A percentile compares a stretch with the other conserved stretches of the same genome.
Evolutionary conservation across 2,113 vertebrate species (phyloP).

Genomic region (Dicrurus megarhynchus): DNA sequence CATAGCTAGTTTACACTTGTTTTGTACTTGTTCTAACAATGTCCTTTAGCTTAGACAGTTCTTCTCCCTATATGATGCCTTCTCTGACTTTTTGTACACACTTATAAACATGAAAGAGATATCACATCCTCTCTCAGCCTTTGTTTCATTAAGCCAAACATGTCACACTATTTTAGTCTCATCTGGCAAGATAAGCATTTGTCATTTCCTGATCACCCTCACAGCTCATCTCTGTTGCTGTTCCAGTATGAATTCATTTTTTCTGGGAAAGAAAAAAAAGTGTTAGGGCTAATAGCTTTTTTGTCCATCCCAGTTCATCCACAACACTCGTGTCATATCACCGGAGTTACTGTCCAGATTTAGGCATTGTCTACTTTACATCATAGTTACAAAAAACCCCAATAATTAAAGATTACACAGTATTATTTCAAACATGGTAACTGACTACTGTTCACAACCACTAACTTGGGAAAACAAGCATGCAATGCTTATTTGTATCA

Average conservation of each 20-base stretch:
- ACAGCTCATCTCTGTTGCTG: background rate
- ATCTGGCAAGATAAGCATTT: constrained; percentile 3
- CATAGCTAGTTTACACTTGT: background rate
- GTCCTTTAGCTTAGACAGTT: background rate
- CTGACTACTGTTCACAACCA: background rate
- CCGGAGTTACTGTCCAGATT: background rate
- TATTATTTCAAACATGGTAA: background rate
- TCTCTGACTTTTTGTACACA: background rate
- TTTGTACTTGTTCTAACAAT: background rate
- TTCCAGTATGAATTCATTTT: background rate
- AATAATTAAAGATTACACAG: background rate
- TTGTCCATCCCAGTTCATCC: background rate
- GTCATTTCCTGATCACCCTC: constrained; percentile 16
- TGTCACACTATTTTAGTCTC: background rate
- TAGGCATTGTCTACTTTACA: background rate
- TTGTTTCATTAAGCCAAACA: background rate
- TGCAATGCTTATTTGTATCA: background rate
- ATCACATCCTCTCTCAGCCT: background rate
- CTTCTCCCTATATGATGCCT: background rate
- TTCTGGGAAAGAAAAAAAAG: background rate
- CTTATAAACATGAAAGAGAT: background rate
- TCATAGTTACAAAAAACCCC: rapidly evolving
- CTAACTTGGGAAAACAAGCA: background rate
- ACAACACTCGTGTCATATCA: background rate
- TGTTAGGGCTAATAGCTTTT: background rate